These are phyloP conservation scores for Andrena haemorrhoa DNA, from an alignment of 2,888 invertebrate genomes.

Conservation along the genomic window DNA sequence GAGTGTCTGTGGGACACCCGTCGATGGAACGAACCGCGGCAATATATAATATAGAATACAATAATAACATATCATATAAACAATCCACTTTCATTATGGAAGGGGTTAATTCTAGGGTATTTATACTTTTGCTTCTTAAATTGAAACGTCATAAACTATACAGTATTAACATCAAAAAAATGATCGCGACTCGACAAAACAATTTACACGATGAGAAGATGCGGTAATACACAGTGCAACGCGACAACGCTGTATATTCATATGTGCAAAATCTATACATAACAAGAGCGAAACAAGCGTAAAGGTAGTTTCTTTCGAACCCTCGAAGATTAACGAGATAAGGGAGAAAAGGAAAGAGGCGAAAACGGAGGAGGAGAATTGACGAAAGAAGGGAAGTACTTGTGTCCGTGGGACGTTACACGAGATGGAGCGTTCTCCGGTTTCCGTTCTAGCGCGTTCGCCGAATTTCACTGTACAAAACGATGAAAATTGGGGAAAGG, in stretches of 20 bases:
- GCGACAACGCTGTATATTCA: conserved; percentile 70
- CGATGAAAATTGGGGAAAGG: not conserved
- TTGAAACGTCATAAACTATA: conserved; percentile 82
- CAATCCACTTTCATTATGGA: conserved; percentile 76
- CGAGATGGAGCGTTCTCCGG: not conserved
- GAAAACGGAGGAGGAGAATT: not conserved
- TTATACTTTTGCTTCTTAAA: conserved; percentile 72
- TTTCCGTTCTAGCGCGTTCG: conserved; percentile 2
- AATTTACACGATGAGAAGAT: conserved; percentile 76
- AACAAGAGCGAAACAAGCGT: conserved; percentile 78
- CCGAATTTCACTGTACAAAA: conserved; percentile 26
- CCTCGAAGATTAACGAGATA: conserved; percentile 40
- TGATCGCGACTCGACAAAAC: conserved; percentile 75
- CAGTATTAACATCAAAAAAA: conserved; percentile 81
- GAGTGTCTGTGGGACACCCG: conserved; percentile 40
- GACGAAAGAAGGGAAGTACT: not conserved
- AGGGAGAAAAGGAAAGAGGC: not conserved
- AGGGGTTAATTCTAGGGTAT: conserved; percentile 75
- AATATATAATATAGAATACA: conserved; percentile 78
- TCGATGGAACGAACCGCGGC: conserved; percentile 74
- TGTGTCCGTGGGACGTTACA: not conserved
- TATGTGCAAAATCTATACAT: conserved; percentile 81
- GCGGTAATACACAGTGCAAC: conserved; percentile 74
- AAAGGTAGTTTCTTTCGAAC: conserved; percentile 54
- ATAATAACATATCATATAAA: conserved; percentile 79